phyloP scores from a whole-genome alignment of 2,113 vertebrate genomes.

The Aegithalos caudatus region DNA sequence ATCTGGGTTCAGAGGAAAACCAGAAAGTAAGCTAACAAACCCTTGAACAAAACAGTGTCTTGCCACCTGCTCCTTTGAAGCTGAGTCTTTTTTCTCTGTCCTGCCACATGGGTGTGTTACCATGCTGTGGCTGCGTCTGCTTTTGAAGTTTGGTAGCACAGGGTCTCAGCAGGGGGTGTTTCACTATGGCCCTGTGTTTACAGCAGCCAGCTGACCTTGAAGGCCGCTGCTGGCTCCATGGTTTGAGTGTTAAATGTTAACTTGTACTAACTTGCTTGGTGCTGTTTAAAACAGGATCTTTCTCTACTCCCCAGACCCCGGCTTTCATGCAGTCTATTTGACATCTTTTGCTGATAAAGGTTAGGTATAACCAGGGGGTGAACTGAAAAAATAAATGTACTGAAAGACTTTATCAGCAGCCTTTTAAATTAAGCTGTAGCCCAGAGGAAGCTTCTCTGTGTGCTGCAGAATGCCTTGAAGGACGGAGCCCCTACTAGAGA shows the following conservation, averaged over 20 bases:
- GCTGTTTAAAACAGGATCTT: not conserved
- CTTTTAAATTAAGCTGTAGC: not conserved
- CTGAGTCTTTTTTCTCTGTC: not conserved
- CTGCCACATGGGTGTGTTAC: not conserved
- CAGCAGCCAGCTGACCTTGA: not conserved
- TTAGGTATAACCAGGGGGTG: not conserved
- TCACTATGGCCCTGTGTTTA: not conserved
- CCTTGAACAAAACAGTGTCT: not conserved
- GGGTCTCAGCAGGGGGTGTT: not conserved
- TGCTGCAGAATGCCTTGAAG: not conserved
- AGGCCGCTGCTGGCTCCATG: not conserved
- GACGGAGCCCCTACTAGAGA: not conserved
- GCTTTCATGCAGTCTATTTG: not conserved
- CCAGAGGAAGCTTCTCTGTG: not conserved
- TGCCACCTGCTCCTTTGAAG: not conserved
- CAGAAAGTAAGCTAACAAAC: constrained; percentile 80
- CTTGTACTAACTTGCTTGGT: not conserved
- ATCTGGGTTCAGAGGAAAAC: constrained; percentile 94
- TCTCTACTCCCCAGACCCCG: not conserved
- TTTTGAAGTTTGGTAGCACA: not conserved
- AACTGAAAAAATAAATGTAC: not conserved
- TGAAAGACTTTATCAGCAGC: not conserved
- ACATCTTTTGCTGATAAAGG: not conserved
- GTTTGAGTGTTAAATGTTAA: constrained; percentile 36
- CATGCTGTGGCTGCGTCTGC: not conserved